Conservation (phyloP, 2,888 invertebrate genomes). For the Stenodema calcarata region DNA sequence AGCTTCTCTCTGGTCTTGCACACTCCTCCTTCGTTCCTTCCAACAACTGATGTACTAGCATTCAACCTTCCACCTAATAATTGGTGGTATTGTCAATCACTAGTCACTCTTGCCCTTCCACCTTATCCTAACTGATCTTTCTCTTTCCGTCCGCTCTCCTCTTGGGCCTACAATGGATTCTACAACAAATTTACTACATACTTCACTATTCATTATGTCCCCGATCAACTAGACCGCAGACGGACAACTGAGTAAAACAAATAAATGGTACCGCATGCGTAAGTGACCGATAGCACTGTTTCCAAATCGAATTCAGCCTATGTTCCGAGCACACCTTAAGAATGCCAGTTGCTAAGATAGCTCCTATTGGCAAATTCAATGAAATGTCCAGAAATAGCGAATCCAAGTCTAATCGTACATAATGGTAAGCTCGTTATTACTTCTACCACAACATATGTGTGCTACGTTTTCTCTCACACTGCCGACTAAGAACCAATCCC, state of each 20-base stretch:
- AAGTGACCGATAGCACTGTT: neutral
- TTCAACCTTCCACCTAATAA: slow-evolving; percentile 49
- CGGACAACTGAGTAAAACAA: slow-evolving; percentile 8
- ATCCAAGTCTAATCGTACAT: too few relatives aligned
- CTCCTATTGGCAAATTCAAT: too few relatives aligned
- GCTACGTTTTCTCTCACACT: too few relatives aligned
- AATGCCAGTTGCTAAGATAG: too few relatives aligned
- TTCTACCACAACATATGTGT: too few relatives aligned
- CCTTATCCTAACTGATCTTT: slow-evolving; percentile 31
- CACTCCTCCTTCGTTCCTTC: neutral
- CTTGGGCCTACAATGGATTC: neutral
- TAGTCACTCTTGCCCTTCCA: slow-evolving; percentile 38
- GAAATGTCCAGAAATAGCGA: too few relatives aligned
- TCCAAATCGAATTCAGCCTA: neutral
- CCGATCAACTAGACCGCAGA: neutral
- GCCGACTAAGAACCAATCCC: too few relatives aligned
- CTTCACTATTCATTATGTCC: slow-evolving; percentile 43
- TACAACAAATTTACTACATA: slow-evolving; percentile 46
- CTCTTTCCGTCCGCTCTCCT: slow-evolving; percentile 4
- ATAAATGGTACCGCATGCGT: neutral
- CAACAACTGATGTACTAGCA: slow-evolving; percentile 38
- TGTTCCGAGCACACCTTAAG: neutral
- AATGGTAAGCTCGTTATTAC: too few relatives aligned
- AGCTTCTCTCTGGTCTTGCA: slow-evolving; percentile 11
- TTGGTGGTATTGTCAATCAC: slow-evolving; percentile 55